Percentiles rank a stretch among this genome's conserved stretches.
phyloP scores from a whole-genome alignment of 1,140 invertebrate genomes.

The Artemia franciscana region DNA sequence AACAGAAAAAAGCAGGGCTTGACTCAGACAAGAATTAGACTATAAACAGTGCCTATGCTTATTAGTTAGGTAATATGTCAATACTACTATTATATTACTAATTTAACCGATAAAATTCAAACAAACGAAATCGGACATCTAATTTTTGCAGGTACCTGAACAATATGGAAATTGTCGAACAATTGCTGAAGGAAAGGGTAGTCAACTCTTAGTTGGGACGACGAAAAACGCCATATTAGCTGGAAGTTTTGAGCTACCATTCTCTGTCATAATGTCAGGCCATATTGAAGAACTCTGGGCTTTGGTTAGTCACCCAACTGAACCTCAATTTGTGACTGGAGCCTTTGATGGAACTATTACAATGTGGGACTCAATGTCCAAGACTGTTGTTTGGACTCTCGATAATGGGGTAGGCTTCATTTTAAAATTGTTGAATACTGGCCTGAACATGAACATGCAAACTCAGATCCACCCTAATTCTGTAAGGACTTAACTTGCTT shows the following conservation, averaged over 20 bases:
- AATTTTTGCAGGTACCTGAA: conserved; percentile 48
- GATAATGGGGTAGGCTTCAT: conserved; percentile 43
- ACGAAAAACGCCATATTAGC: conserved; percentile 69
- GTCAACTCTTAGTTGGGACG: conserved; percentile 61
- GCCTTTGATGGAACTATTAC: conserved; percentile 62
- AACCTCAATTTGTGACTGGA: conserved; percentile 67
- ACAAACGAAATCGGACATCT: too few species aligned
- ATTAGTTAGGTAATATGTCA: too few species aligned
- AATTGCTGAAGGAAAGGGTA: conserved; percentile 54
- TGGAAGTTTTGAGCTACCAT: conserved; percentile 54
- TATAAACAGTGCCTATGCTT: too few species aligned
- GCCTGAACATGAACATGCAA: neutral
- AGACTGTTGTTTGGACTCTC: conserved; percentile 69
- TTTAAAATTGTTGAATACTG: conserved; percentile 1
- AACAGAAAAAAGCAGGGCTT: too few species aligned
- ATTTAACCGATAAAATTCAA: too few species aligned
- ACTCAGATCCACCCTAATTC: too few species aligned
- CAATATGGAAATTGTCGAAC: conserved; percentile 64
- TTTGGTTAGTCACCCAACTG: conserved; percentile 49
- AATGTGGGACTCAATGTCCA: conserved; percentile 71
- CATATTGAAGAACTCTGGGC: conserved; percentile 80
- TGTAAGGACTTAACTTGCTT: too few species aligned
- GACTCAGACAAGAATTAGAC: too few species aligned
- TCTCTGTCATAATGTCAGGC: conserved; percentile 38
- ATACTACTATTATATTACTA: too few species aligned